Percentiles rank a stretch among this genome's conserved stretches.
Evolutionary conservation across 2,113 vertebrate species (phyloP).

Genomic region (Hippocampus zosterae): DNA sequence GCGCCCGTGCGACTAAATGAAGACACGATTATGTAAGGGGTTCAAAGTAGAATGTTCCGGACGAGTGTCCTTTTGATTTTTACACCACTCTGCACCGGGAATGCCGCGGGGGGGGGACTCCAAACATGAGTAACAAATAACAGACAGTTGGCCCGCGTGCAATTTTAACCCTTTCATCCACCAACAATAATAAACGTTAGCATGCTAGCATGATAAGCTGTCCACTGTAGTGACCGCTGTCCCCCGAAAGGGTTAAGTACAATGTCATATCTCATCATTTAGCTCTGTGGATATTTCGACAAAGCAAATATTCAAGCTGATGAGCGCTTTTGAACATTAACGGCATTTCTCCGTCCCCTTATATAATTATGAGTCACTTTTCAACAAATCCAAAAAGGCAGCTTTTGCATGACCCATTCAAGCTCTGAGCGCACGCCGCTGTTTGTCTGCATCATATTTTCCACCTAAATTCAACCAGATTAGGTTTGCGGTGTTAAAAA

Average conservation of each 20-base stretch:
- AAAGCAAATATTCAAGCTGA: background rate
- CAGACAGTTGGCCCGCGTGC: background rate
- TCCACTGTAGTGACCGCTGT: too few species aligned
- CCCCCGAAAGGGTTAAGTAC: too few species aligned
- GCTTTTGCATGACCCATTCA: background rate
- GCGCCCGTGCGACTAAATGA: conserved; percentile 37
- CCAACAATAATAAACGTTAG: background rate
- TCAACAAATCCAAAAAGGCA: background rate
- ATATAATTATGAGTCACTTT: background rate
- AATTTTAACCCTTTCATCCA: background rate
- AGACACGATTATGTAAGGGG: conserved; percentile 46
- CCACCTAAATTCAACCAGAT: background rate
- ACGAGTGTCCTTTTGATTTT: conserved; percentile 34
- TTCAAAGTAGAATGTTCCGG: conserved; percentile 37
- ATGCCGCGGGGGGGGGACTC: conserved; percentile 4
- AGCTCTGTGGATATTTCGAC: background rate
- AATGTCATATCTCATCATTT: background rate
- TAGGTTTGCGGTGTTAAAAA: background rate
- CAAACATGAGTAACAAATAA: conserved; percentile 17
- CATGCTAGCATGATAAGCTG: too few species aligned
- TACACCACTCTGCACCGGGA: background rate
- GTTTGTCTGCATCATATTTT: background rate
- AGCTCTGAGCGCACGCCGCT: background rate
- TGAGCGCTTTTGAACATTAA: background rate
- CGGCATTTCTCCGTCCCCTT: background rate